Evolutionary conservation across 1,140 invertebrate genomes (phyloP), one percentile per base, ranked within the genome.

Genomic region (Zaprionus africanus): DNA sequence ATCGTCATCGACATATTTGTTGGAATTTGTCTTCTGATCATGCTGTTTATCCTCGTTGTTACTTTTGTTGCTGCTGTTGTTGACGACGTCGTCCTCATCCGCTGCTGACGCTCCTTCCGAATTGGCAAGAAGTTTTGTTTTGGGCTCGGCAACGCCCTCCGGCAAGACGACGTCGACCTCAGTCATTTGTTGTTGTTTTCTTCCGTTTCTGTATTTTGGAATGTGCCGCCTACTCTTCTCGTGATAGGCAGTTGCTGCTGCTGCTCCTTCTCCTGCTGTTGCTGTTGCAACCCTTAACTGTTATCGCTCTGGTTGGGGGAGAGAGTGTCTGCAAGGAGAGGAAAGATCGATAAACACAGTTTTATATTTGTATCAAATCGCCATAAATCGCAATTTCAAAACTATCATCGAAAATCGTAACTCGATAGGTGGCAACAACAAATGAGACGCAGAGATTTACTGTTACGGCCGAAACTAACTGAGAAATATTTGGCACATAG

Each of bases 131-230:
- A 82, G 63, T 70, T 90, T 85, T 59, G 79, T 85, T 73, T 76
- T 86, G 73, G 86, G 80, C 76, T 86, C 88, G 71, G 87, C 81
- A 72, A 88, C 82, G 79, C 87, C 87, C 80, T 92, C 91, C 68
- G 91, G 91, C 84, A 92, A 87, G 66, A 83, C 88, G 79, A 88
- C 91, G 88, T 92, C 91, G 73, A 92, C 91, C 86, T 92, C 91
- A 88, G 91, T 92, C 91, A 92, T 92, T 91, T 91, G 91, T 77
- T 79, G 77, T 76, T 63, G 38, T 66, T 77, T 73, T 76, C 65
- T 69, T 73, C 63, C 67, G 68, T 24, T 62, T 60, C 38, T 51
- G 11, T 51, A 56, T 77, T 36, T 57, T 88, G 85, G 84, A 88
- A 88, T 88, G 84, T 90, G 68, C 56, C 79, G 61, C 61, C 66